Evolutionary conservation across 2,113 vertebrate genomes (phyloP), one percentile per base, ranked within the genome.

Genomic region (Loxodonta africana): DNA sequence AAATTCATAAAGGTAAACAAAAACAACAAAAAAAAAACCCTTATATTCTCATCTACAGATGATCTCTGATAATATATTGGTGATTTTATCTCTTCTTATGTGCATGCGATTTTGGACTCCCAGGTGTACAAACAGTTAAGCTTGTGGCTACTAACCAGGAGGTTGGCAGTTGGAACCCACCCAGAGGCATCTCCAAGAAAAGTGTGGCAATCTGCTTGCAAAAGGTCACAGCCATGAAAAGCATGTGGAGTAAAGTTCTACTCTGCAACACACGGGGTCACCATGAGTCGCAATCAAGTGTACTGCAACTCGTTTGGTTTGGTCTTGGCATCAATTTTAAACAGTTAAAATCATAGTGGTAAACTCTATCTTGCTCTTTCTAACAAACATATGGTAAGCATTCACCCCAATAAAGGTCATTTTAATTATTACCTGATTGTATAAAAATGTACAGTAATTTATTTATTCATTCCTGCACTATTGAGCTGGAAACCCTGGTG

Each of bases 301-400:
- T 18, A 73, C 33, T 6, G 17, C n/a, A 73, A 37, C 69, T 17
- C 3, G 4, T 37, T 73, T 73, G 15, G 6, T 37, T 73, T 37
- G 69, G 69, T 73, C 37, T 37, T 73, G 33, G 5, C 69, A 73
- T 37, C 1, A 83, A 84, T 90, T 86, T 86, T 90, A 90, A 90
- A 28, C 1, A 48, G 25, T 67, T 90, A 87, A 77, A 90, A n/a
- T 0, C 28, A 88, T 6, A 85, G 28, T 69, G 15, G 51, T 77
- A 87, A 95, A 37, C 4, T 53, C 83, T 76, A 37, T 14, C 3
- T 92, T 92, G 30, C 12, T 37, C 71, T 96, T 92, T 83, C 69
- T 9, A 83, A 53, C 11, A 76, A 82, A 69, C 1, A 5, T 41
- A 80, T 46, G 1, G 53, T 25, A 85, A 78, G 2, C n/a, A 65